Evolutionary conservation across 2,888 invertebrate genomes (phyloP).

Genomic region (Sminthurinus aureus): DNA sequence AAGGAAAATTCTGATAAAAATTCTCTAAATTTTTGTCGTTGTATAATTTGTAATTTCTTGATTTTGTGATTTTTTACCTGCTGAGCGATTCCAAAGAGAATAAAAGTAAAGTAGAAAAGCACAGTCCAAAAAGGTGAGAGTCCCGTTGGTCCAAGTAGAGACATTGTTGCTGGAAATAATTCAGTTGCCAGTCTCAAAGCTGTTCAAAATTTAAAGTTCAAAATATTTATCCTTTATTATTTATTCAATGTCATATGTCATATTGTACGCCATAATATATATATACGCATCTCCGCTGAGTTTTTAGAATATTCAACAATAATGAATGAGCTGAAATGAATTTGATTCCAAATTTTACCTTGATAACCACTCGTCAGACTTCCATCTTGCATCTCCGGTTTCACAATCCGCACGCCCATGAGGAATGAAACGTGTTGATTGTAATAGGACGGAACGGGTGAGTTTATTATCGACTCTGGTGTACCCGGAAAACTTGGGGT

Average conservation of each 20-base stretch:
- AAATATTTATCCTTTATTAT: neutral
- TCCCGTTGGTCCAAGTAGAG: slow-evolving; percentile 72
- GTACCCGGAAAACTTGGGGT: slow-evolving; percentile 64
- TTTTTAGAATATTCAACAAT: too few species aligned
- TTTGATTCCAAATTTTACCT: slow-evolving; percentile 1
- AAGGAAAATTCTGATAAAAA: neutral
- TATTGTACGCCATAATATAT: neutral
- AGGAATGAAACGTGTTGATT: slow-evolving; percentile 76
- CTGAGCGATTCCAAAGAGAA: slow-evolving; percentile 86
- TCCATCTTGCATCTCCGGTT: slow-evolving; percentile 63
- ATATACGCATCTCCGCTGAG: too few species aligned
- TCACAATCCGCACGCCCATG: slow-evolving; percentile 73
- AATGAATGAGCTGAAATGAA: too few species aligned
- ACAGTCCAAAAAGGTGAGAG: slow-evolving; percentile 82
- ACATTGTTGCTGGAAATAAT: slow-evolving; percentile 85
- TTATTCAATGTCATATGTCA: neutral
- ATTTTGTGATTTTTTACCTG: slow-evolving; percentile 66
- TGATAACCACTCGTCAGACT: slow-evolving; percentile 6
- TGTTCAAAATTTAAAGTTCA: slow-evolving; percentile 3
- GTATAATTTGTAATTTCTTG: too few species aligned
- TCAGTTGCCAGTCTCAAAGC: slow-evolving; percentile 84
- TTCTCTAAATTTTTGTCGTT: neutral
- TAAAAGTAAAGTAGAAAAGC: slow-evolving; percentile 82
- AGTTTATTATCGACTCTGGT: slow-evolving; percentile 66
- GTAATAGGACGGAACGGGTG: slow-evolving; percentile 70